Conservation (phyloP, 2,797 vertebrate genomes). For the Gallinago nigripennis region DNA sequence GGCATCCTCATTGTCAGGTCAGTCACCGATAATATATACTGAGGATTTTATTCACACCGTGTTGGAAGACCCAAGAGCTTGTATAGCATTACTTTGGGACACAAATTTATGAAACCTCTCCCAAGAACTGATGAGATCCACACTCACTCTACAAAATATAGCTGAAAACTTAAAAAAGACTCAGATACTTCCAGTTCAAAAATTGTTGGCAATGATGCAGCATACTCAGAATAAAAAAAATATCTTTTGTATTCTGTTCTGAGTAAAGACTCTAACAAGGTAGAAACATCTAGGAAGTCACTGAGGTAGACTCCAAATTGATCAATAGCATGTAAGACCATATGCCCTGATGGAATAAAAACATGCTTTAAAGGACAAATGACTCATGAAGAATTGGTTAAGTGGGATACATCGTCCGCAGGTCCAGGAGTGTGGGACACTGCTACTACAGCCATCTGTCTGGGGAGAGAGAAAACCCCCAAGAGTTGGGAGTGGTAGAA, state of each 20-base stretch:
- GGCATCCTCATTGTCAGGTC: neutral
- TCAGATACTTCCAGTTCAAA: neutral
- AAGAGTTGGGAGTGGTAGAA: neutral
- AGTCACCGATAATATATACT: neutral
- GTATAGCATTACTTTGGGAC: neutral
- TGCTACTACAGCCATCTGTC: neutral
- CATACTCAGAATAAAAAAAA: neutral
- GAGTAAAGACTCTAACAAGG: neutral
- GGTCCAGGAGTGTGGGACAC: neutral
- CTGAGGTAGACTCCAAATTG: neutral
- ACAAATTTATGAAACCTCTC: neutral
- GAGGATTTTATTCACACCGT: neutral
- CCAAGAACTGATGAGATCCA: neutral
- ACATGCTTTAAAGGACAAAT: constrained; percentile 24
- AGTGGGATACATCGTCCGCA: neutral
- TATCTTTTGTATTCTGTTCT: neutral
- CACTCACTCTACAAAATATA: neutral
- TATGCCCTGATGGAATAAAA: neutral
- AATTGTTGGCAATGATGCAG: neutral
- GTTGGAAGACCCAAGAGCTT: neutral
- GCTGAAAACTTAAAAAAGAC: neutral
- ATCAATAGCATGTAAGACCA: neutral
- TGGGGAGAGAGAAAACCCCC: neutral
- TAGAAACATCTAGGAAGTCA: neutral
- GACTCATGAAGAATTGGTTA: neutral